A percentile compares a stretch with the other conserved stretches of the same genome.
phyloP scores from a whole-genome alignment of 2,888 invertebrate species.

The Chamaedrilus cognettii region DNA sequence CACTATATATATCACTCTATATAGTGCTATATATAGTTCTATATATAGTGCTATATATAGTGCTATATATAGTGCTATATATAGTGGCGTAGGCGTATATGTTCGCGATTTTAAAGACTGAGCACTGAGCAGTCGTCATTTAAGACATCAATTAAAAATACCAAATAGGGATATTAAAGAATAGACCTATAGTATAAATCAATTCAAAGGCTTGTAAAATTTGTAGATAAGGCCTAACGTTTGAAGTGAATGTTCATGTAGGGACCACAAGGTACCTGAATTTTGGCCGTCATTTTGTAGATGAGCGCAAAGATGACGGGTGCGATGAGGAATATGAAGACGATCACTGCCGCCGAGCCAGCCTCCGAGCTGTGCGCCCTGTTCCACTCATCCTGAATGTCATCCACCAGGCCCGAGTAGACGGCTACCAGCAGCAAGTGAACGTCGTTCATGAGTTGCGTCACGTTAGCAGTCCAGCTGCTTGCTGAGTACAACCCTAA shows the following conservation, averaged over 20 bases:
- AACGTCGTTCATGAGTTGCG: not conserved
- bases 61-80: too few relatives aligned
- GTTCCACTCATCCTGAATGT: not conserved
- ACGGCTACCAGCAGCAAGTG: not conserved
- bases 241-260: too few relatives aligned
- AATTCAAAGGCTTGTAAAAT: not conserved
- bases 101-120: too few relatives aligned
- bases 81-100: too few relatives aligned
- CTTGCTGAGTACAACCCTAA: not conserved
- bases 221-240: not conserved
- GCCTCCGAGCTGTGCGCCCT: slow-evolving; percentile 2
- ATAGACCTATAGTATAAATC: too few relatives aligned
- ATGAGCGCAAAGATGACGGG: slow-evolving; percentile 47
- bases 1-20: too few relatives aligned
- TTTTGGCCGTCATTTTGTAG: slow-evolving; percentile 42
- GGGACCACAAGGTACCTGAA: too few relatives aligned
- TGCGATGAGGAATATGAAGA: slow-evolving; percentile 46
- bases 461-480: not conserved
- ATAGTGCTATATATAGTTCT: too few relatives aligned
- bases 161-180: too few relatives aligned
- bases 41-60: too few relatives aligned
- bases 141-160: too few relatives aligned
- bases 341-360: slow-evolving; percentile 75
- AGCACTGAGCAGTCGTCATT: too few relatives aligned
- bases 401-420: not conserved